These are phyloP conservation scores for Scolanthus callimorphus DNA, from an alignment of 92 coral and sea anemone species.

Conservation along the genomic window DNA sequence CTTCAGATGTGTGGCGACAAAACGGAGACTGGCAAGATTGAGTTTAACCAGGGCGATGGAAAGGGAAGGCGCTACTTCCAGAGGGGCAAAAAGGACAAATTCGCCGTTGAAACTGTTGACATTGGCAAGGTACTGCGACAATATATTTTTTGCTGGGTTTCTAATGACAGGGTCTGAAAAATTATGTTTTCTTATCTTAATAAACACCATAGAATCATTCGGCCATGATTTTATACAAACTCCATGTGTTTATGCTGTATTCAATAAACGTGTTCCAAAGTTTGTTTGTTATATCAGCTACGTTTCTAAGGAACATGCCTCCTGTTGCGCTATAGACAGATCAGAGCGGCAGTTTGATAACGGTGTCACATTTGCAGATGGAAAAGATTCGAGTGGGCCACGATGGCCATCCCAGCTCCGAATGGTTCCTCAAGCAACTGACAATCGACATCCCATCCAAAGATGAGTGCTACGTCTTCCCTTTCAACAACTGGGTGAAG, in stretches of 20 bases:
- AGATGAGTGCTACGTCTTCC: conserved; percentile 57
- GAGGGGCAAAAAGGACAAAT: conserved; percentile 75
- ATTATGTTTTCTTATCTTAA: too few species aligned
- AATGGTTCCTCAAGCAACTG: conserved; percentile 76
- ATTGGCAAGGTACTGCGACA: conserved; percentile 81
- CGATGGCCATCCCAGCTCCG: conserved; percentile 67
- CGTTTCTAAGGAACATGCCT: too few species aligned
- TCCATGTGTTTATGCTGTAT: too few species aligned
- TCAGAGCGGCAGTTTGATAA: too few species aligned
- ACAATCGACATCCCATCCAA: conserved; percentile 69
- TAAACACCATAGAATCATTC: too few species aligned
- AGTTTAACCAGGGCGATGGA: conserved; percentile 66
- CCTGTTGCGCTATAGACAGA: too few species aligned
- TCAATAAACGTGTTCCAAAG: too few species aligned
- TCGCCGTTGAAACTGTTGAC: conserved; percentile 82
- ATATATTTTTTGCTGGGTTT: too few species aligned
- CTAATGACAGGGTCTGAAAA: too few species aligned
- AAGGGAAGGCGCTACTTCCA: conserved; percentile 62
- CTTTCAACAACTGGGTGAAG: conserved; percentile 78
- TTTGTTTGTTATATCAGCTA: too few species aligned
- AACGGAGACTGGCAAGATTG: conserved; percentile 81
- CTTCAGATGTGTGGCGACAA: conserved; percentile 79
- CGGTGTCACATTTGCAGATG: too few species aligned
- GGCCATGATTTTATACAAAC: too few species aligned
- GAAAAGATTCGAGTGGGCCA: conserved; percentile 84